Evolutionary conservation across 2,113 vertebrate species (phyloP), one percentile per base, ranked within the genome.

Genomic region (Otis tarda): DNA sequence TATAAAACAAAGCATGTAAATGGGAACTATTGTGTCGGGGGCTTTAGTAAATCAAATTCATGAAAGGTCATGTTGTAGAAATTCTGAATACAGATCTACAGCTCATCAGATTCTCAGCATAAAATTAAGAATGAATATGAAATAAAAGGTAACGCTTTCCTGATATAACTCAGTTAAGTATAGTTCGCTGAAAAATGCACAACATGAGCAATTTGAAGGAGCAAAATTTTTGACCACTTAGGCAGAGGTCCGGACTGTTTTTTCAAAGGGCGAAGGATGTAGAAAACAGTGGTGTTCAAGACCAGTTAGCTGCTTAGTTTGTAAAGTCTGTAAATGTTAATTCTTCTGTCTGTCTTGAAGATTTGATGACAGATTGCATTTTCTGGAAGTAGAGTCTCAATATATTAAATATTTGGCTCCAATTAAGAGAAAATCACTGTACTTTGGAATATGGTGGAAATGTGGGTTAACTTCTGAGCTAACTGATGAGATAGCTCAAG

Each of bases 1-100:
- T 94, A 95, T 96, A 94, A 97, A 96, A 91, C 69, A 87, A 89
- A 89, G 89, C 4, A 3, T 93, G 92, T 59, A 90, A 95, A 96
- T 95, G 89, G 87, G 86, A 97, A 10, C 91, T 68, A 74, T 94
- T 18, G 5, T 75, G 80, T 92, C 81, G 43, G 43, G 96, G 81
- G 77, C 80, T 93, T 93, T 30, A 89, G 71, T 97, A 97, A 97
- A 97, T 97, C 96, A 96, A 93, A 96, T 67, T 55, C 70, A 27
- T 91, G 94, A 97, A 97, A 97, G 96, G 94, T 96, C 94, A 94
- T 61, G 76, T 71, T 83, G 86, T 14, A 94, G 91, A 93, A 96
- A 94, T 92, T 96, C 23, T 7, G 88, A 93, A 75, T 87, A 87
- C 75, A 91, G 67, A 93, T 89, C 87, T 90, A n/a, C 61, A n/a